Conservation (phyloP, 2,797 vertebrate species). For the Malacoctenus gilli region DNA sequence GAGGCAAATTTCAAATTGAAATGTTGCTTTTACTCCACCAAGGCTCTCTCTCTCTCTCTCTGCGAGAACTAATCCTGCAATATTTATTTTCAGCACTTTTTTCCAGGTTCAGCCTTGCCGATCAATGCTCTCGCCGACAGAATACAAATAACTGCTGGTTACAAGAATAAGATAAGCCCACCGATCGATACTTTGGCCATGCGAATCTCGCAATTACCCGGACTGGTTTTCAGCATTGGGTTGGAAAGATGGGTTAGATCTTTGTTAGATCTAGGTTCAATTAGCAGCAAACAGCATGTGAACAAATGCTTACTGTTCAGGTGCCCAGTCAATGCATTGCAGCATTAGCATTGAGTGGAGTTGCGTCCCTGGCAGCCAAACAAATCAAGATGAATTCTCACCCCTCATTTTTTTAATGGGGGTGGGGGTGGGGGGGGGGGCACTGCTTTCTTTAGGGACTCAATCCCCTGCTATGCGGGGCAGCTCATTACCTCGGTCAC, state of each 20-base stretch:
- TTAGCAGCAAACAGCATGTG: background rate
- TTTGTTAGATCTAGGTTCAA: too few relatives aligned
- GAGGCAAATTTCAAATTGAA: background rate
- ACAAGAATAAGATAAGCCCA: too few relatives aligned
- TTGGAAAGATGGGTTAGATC: too few relatives aligned
- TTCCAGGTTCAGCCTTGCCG: background rate
- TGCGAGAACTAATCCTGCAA: background rate
- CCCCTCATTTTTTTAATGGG: background rate
- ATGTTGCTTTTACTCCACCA: too few relatives aligned
- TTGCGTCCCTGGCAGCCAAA: background rate
- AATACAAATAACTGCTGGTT: too few relatives aligned
- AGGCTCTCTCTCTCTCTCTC: too few relatives aligned
- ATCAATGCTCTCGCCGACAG: too few relatives aligned
- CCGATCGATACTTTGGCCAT: too few relatives aligned
- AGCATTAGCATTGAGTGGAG: slow-evolving; percentile 11
- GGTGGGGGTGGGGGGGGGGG: background rate
- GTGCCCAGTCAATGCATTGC: background rate
- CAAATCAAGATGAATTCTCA: slow-evolving; percentile 2
- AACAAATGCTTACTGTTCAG: background rate
- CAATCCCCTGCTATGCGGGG: background rate
- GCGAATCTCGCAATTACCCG: too few relatives aligned
- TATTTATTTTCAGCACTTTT: background rate
- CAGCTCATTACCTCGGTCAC: background rate
- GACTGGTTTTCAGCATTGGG: too few relatives aligned
- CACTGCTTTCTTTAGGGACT: background rate